Evolutionary conservation across 2,888 invertebrate species (phyloP).

Genomic region (Dasysyrphus albostriatus): DNA sequence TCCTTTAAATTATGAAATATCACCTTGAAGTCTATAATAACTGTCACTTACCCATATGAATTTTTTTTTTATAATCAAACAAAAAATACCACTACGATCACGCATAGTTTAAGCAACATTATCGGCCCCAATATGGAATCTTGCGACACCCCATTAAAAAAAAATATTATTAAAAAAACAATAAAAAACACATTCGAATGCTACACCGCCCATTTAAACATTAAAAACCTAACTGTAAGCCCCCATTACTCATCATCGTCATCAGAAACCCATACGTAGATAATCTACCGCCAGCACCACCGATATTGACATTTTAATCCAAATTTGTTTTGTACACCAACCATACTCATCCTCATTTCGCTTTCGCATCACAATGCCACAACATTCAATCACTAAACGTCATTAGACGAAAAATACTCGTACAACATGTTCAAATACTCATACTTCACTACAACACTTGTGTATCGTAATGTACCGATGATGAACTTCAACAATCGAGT

Average conservation of each 20-base stretch:
- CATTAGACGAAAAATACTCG: conserved; percentile 36
- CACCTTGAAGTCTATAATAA: conserved; percentile 37
- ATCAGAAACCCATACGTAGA: conserved; percentile 30
- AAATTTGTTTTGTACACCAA: conserved; percentile 22
- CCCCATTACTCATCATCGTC: conserved; percentile 55
- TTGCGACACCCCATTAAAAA: conserved; percentile 65
- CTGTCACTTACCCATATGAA: conserved; percentile 28
- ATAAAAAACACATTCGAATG: conserved; percentile 39
- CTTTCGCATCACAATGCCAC: conserved; percentile 10
- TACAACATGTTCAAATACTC: neutral
- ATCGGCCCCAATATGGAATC: conserved; percentile 74
- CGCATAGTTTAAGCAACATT: conserved; percentile 63
- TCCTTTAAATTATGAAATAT: conserved; percentile 26
- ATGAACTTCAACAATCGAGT: conserved; percentile 67
- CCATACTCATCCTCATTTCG: neutral
- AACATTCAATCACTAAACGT: conserved; percentile 59
- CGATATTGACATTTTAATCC: conserved; percentile 65
- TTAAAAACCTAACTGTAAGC: conserved; percentile 52
- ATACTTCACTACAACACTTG: neutral
- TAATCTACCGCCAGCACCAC: conserved; percentile 1
- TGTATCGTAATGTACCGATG: conserved; percentile 48
- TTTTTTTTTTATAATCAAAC: conserved; percentile 10
- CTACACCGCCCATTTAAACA: conserved; percentile 49
- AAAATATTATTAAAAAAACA: neutral
- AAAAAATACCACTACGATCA: neutral